Evolutionary conservation across 2,113 vertebrate genomes (phyloP), one percentile per base, ranked within the genome.

Genomic region (Sphaerodactylus townsendi): DNA sequence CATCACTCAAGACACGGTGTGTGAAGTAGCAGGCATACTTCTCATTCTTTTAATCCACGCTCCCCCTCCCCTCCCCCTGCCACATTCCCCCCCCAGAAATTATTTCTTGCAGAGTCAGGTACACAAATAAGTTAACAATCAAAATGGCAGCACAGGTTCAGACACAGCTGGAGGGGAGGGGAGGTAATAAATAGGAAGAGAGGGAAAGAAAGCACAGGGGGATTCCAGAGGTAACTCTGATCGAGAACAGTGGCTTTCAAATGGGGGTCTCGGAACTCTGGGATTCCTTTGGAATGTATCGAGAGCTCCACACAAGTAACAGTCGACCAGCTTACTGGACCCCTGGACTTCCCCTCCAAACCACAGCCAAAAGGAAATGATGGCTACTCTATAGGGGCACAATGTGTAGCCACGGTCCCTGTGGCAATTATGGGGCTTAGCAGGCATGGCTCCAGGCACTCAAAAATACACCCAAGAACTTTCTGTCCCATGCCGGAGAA

Each of bases 121-220:
- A 53, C 44, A 66, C n/a, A 76, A 85, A 88, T 85, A 88, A 88
- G 41, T 88, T 88, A 87, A 79, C 72, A 73, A 46, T 64, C 66
- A 77, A 70, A 21, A 53, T 46, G 59, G 19, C 39, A 66, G 65
- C 30, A 53, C 13, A 5, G 39, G 11, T 17, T 50, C 23, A 50
- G 25, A 64, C 13, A 59, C 35, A 72, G 39, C 11, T 23, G 25
- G 46, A 65, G 62, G 59, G 50, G 3, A 50, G 68, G 66, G 59
- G 65, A 81, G 74, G 80, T 56, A 85, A 69, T 66, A 78, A 81
- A 82, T 85, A 82, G 46, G 72, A 71, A 71, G 71, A 15, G 68
- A 68, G 62, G 53, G 50, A 25, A 30, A 35, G 71, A 64, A 50
- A 44, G 37, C 23, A 3, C 21, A 8, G 25, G 48, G 11, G 33